Evolutionary conservation across 1,140 invertebrate species (phyloP).

Genomic region (Anastrepha ludens): DNA sequence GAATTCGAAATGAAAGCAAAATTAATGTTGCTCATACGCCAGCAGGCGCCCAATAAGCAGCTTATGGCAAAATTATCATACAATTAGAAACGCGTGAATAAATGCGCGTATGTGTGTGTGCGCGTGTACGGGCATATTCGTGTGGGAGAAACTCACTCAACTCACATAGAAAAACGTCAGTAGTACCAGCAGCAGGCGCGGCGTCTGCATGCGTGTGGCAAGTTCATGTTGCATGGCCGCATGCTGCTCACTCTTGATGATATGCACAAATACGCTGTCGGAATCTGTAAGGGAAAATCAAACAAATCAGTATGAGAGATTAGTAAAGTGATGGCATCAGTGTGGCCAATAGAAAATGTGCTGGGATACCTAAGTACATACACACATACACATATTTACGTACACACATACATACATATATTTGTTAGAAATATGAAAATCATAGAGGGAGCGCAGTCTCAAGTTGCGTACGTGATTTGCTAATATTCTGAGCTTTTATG

Average conservation of each 20-base stretch:
- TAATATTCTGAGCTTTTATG: too few species aligned
- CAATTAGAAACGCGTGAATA: background rate
- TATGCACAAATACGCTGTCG: constrained; percentile 76
- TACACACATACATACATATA: too few species aligned
- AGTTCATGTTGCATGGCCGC: constrained; percentile 79
- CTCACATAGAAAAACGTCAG: constrained; percentile 61
- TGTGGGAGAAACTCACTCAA: constrained; percentile 29
- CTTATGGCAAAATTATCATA: background rate
- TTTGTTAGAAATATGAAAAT: too few species aligned
- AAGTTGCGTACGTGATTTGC: too few species aligned
- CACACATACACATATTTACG: too few species aligned
- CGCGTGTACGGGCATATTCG: background rate
- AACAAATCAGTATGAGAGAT: background rate
- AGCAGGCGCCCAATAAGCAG: background rate
- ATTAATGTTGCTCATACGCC: background rate
- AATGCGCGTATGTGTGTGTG: too few species aligned
- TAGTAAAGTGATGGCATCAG: too few species aligned
- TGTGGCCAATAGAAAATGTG: too few species aligned
- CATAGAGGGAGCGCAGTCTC: too few species aligned
- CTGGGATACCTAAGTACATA: too few species aligned
- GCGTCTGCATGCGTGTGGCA: constrained; percentile 64
- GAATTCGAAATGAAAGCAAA: background rate
- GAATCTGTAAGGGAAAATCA: constrained; percentile 69
- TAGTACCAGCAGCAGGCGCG: constrained; percentile 63
- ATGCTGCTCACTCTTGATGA: constrained; percentile 79